Evolutionary conservation across 2,797 vertebrate species (phyloP), one percentile per base, ranked within the genome.

Genomic region (Hybognathus amarus): DNA sequence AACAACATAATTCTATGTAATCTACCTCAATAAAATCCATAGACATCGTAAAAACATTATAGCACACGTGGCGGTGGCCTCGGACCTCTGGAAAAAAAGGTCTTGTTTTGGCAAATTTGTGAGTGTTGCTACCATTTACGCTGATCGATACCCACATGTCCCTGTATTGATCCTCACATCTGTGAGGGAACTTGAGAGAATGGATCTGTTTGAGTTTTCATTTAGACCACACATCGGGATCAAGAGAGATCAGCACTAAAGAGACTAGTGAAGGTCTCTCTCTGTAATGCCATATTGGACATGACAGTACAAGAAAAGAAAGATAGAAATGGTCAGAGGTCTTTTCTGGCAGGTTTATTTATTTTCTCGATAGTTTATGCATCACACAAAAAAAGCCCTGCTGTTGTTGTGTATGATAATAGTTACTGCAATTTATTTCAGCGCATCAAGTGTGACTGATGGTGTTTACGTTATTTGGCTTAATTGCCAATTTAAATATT

Each of bases 101-200:
- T 88, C 89, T 89, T 89, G 89, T 89, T 89, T 89, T 89, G 89
- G 87, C 85, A 88, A 89, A 89, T 89, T 89, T 90, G 89, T 91
- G 91, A 89, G 88, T 89, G 92, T 93, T 94, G 92, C 94, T 93
- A 94, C 94, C 93, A 94, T 95, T 83, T 94, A 95, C 91, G 82
- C 87, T 91, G 91, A 93, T 95, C 94, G 91, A 95, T 94, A 94
- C 91, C 92, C 92, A 92, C 93, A 93, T 93, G 93, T 94, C 92
- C 90, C 90, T 85, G 87, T 94, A 95, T 95, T 93, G 93, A 95
- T 94, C 92, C 91, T 77, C 66, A 73, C 90, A 94, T 95, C 88
- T 92, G 95, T 94, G 93, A 93, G 89, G 89, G 91, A 94, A 94
- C 94, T 93, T 89, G 87, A 90, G 91, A 90, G 91, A 87, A 89